Base-by-base conservation (phyloP, 2,113 vertebrate genomes). In the Nicator chloris region DNA sequence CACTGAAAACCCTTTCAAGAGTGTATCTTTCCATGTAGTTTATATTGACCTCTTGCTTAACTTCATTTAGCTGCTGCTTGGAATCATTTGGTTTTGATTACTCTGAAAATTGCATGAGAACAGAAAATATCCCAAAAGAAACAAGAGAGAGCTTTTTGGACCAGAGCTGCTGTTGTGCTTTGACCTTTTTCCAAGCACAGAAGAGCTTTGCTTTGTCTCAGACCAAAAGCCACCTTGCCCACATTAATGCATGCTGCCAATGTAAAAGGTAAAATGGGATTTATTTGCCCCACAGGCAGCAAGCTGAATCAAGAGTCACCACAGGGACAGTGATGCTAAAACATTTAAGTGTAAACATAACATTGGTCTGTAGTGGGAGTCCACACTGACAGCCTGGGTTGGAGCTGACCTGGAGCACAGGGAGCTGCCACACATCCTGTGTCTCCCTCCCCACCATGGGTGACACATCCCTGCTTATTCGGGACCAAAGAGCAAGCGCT, bases 401-500 rank as follows among this genome's bases (percentile, higher is more conserved):
- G 53, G 23, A 81, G 51, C 35, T 1, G 1, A 50, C 3, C 3
- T 3, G 1, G 39, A 50, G 31, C 0, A 2, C 15, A 31, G 40
- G 50, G 10, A 68, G 30, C 12, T 86, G 24, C n/a, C 33, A 21
- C 42, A 31, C 12, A 4, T 2, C 17, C 22, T 44, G 4, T 37
- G 28, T 33, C 15, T 9, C 11, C 8, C 27, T 88, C 21, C 12
- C 31, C 0, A 0, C 23, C 53, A 23, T 1, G 0, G 7, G n/a
- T 4, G 2, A 57, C 51, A 45, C 28, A 40, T 49, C 1, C 1
- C 21, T 66, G 51, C 39, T 82, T 45, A 64, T 75, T 28, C 0
- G 0, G 37, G 16, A 56, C 12, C 1, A 5, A 56, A 21, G 10
- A 45, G 23, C 0, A 1, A 50, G 35, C 0, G 0, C 12, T 21